These are phyloP conservation scores for Prionailurus bengalensis DNA, from an alignment of 2,113 vertebrate species.

Conservation along the genomic window DNA sequence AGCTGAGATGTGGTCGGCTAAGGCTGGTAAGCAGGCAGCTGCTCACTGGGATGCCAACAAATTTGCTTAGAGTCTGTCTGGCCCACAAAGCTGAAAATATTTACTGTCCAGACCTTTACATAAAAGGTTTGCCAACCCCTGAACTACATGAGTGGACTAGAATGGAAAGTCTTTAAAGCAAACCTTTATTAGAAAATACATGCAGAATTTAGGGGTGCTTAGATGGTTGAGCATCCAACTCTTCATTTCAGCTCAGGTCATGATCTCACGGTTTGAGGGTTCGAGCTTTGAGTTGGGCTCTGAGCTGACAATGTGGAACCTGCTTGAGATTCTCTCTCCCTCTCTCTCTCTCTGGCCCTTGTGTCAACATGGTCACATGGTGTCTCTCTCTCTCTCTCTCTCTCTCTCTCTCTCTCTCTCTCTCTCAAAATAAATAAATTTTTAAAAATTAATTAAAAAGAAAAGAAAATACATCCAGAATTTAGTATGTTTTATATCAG, in stretches of 20 bases:
- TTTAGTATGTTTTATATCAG: constrained; percentile 20
- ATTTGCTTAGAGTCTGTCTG: neutral
- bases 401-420: no score
- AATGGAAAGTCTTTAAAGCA: constrained; percentile 51
- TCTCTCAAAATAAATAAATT: no score
- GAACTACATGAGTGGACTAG: neutral
- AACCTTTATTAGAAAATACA: neutral
- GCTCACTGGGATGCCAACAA: neutral
- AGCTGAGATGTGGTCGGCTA: neutral
- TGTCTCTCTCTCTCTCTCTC: no score
- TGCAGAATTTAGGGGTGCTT: neutral
- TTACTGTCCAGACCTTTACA: neutral
- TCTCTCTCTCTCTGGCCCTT: no score
- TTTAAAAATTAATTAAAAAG: no score
- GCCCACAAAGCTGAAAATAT: neutral
- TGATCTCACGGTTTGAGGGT: no score
- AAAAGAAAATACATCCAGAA: neutral
- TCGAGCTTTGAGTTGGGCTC: no score
- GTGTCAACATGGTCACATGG: no score
- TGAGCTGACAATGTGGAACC: no score
- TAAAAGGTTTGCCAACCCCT: neutral
- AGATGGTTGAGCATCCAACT: no score
- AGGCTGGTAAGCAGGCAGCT: neutral
- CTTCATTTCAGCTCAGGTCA: no score
- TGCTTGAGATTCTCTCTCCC: no score